Evolutionary conservation across 2,113 vertebrate genomes (phyloP), one percentile per base, ranked within the genome.

Genomic region (Anoplopoma fimbria): DNA sequence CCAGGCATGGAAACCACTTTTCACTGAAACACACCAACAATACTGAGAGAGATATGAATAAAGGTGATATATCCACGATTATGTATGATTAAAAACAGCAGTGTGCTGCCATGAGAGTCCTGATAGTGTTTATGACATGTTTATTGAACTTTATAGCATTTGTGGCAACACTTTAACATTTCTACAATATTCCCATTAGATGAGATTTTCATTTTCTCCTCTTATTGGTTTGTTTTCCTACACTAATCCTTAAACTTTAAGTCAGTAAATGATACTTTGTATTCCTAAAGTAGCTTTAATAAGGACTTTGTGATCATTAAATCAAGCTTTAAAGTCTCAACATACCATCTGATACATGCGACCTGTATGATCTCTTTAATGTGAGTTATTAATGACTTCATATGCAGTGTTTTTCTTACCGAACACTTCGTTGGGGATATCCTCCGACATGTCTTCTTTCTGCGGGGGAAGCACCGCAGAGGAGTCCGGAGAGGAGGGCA

Each of bases 381-480:
- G 21, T 25, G 33, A 38, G 15, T 29, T 21, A 2, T 21, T 58
- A 9, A 8, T 9, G 12, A 15, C 29, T 51, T 36, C 25, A 25
- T 36, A 0, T n/a, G n/a, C n/a, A n/a, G n/a, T n/a, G n/a, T n/a
- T 36, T 36, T 36, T 36, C 36, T 97, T 93, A 97, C 97, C 97
- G 69, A 95, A 85, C 84, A 97, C 91, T 76, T 97, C 96, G 68
- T 86, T 88, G 88, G 96, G 93, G 8, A 96, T 90, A 31, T 96
- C 96, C 42, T 96, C 96, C 42, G 94, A 91, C 97, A 97, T 97
- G 23, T 89, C 94, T 5, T 25, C 51, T n/a, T n/a, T 27, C 73
- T 1, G n/a, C 42, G 55, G 85, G 34, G 67, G 45, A 4, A 82
- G 73, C 61, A 23, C 60, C 34, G 31, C 53, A 7, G 15, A 6